These are phyloP conservation scores for Opisthocomus hoazin DNA, from an alignment of 2,113 vertebrate genomes.

Conservation along the genomic window DNA sequence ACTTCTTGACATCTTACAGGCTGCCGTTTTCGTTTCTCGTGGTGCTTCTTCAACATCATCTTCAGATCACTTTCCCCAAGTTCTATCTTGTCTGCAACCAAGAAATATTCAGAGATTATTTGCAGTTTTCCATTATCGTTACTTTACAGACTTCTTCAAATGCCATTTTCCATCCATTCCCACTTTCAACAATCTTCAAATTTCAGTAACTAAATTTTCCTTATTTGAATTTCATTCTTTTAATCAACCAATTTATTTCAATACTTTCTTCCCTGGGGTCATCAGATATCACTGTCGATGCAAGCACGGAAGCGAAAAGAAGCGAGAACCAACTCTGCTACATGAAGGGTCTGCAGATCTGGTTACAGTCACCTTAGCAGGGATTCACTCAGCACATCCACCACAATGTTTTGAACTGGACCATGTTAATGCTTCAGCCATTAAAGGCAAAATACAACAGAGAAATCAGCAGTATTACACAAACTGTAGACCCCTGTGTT, in stretches of 20 bases:
- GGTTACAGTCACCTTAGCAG: not conserved
- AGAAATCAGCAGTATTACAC: not conserved
- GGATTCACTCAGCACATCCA: not conserved
- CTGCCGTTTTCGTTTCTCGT: slow-evolving; percentile 91
- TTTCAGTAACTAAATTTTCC: not conserved
- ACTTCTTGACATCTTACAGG: slow-evolving; percentile 76
- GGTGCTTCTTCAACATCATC: slow-evolving; percentile 88
- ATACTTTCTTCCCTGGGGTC: not conserved
- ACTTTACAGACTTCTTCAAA: not conserved
- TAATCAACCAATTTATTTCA: not conserved
- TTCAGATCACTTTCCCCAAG: slow-evolving; percentile 87
- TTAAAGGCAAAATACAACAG: not conserved
- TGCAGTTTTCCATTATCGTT: not conserved
- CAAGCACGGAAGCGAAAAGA: not conserved
- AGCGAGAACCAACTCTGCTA: not conserved
- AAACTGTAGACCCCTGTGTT: not conserved
- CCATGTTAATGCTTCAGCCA: not conserved
- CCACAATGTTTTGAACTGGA: not conserved
- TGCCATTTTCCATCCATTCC: not conserved
- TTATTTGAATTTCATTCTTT: not conserved
- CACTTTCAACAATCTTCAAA: not conserved
- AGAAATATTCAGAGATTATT: not conserved
- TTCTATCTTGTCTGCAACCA: slow-evolving; percentile 83
- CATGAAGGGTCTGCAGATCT: not conserved
- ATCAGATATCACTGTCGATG: not conserved